Percentiles rank a stretch among this genome's conserved stretches.
Evolutionary conservation across 2,888 invertebrate genomes (phyloP).

Genomic region (Caenorhabditis sp.): DNA sequence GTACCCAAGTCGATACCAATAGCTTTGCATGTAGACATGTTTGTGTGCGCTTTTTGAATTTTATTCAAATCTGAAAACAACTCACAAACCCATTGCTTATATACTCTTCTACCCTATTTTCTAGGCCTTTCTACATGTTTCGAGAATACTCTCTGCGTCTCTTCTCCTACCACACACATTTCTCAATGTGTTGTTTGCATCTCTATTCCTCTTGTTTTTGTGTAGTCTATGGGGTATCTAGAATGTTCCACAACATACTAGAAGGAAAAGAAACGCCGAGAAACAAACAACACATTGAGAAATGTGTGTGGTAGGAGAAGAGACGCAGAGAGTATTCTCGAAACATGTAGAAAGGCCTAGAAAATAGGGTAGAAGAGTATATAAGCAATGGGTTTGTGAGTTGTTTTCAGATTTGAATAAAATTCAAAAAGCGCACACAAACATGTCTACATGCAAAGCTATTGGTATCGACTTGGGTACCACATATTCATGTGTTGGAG

Average conservation of each 20-base stretch:
- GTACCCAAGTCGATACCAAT: conserved; percentile 58
- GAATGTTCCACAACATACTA: conserved; percentile 8
- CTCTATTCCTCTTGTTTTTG: not conserved
- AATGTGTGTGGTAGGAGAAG: not conserved
- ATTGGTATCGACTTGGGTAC: conserved; percentile 50
- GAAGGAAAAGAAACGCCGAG: not conserved
- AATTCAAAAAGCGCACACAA: not conserved
- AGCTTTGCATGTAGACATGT: conserved; percentile 54
- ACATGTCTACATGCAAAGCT: conserved; percentile 41
- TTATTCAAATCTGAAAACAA: not conserved
- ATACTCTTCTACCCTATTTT: not conserved
- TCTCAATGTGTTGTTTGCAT: not conserved
- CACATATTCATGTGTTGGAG: conserved; percentile 46
- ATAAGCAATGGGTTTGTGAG: not conserved
- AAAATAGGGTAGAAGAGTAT: not conserved
- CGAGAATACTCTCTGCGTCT: not conserved
- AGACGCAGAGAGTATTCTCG: not conserved
- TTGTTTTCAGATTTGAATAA: not conserved
- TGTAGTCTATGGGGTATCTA: not conserved
- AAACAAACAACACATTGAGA: not conserved
- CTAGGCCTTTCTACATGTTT: conserved; percentile 5
- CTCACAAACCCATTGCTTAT: not conserved
- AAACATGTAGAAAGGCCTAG: conserved; percentile 5
- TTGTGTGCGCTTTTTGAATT: not conserved
- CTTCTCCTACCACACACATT: not conserved